A percentile compares a stretch with the other conserved stretches of the same genome.
Evolutionary conservation across 2,113 vertebrate genomes (phyloP).

Genomic region (Plestiodon gilberti): DNA sequence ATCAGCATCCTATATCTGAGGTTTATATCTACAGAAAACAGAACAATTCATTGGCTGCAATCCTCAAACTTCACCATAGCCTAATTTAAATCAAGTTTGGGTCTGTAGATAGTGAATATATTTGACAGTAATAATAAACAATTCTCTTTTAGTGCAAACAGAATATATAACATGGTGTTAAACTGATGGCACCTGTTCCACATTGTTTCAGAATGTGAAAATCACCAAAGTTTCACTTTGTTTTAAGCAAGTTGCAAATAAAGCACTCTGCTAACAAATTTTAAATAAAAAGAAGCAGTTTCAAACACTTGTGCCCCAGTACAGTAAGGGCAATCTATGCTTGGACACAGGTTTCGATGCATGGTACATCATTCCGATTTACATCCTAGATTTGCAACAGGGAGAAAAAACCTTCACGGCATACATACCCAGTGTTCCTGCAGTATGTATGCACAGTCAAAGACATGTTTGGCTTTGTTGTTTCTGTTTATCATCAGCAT

Average conservation of each 20-base stretch:
- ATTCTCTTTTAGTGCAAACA: constrained; percentile 51
- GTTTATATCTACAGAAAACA: background rate
- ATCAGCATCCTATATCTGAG: constrained; percentile 3
- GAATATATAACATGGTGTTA: constrained; percentile 33
- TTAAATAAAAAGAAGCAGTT: constrained; percentile 39
- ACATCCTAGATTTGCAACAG: background rate
- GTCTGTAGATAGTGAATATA: constrained; percentile 5
- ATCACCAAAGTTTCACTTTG: constrained; percentile 28
- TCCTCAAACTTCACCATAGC: background rate
- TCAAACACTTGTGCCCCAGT: background rate
- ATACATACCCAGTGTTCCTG: background rate
- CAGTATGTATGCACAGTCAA: background rate
- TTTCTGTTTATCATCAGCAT: background rate
- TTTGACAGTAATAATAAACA: constrained; percentile 30
- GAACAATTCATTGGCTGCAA: background rate
- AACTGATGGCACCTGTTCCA: constrained; percentile 38
- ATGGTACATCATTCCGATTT: background rate
- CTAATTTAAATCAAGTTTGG: background rate
- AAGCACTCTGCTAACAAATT: constrained; percentile 45
- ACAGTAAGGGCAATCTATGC: background rate
- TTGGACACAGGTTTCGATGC: background rate
- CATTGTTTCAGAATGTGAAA: constrained; percentile 46
- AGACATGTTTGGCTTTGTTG: background rate
- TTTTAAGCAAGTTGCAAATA: constrained; percentile 48
- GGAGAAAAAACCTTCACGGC: background rate